Evolutionary conservation across 2,888 invertebrate genomes (phyloP).

Genomic region (Listrodromus nycthemerus): DNA sequence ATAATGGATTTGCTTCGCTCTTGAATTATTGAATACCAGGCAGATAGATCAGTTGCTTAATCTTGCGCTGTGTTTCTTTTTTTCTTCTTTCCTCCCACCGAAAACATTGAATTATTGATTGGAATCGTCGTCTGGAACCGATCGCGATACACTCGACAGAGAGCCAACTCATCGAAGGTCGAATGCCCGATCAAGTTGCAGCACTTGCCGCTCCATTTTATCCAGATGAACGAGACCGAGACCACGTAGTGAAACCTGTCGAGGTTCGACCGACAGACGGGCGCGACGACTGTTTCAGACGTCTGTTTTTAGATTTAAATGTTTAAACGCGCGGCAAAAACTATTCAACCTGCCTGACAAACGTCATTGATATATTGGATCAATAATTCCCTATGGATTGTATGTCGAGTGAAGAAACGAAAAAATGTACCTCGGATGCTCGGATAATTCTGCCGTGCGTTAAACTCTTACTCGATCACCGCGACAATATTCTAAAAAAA

Average conservation of each 20-base stretch:
- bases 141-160: constrained; percentile 66
- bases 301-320: constrained; percentile 40
- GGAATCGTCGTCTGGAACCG: constrained; percentile 59
- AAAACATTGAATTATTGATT: constrained; percentile 80
- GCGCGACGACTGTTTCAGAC: constrained; percentile 54
- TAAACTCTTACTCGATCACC: constrained; percentile 59
- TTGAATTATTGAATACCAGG: not conserved
- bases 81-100: constrained; percentile 66
- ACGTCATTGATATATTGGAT: constrained; percentile 7
- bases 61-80: constrained; percentile 70
- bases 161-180: constrained; percentile 75
- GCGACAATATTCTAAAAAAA: constrained; percentile 72
- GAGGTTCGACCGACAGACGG: constrained; percentile 57
- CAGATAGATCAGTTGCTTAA: constrained; percentile 62
- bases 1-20: constrained; percentile 29
- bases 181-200: constrained; percentile 81
- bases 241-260: constrained; percentile 74
- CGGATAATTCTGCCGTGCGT: constrained; percentile 55
- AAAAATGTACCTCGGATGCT: constrained; percentile 3
- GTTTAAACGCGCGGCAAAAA: constrained; percentile 42
- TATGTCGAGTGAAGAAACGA: too few relatives aligned
- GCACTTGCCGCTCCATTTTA: constrained; percentile 80
- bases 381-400: not conserved
- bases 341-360: constrained; percentile 27
- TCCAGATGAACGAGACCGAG: constrained; percentile 80